phyloP scores from a whole-genome alignment of 2,888 invertebrate species.

The Euclidia mi region DNA sequence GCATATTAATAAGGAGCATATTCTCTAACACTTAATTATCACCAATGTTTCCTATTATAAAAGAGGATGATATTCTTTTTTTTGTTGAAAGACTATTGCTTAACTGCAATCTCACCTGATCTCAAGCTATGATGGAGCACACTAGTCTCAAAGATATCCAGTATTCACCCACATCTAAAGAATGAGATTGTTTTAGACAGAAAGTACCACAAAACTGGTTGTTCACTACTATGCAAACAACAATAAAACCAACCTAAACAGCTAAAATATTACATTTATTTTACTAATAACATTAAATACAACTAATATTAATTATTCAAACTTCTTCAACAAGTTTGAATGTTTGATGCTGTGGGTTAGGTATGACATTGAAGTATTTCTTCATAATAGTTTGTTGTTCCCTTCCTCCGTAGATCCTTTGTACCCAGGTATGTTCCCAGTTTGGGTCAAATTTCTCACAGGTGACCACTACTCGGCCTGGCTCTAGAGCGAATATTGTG shows the following conservation, averaged over 20 bases:
- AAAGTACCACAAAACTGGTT: too few species aligned
- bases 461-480: slow-evolving; percentile 94
- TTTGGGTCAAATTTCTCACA: slow-evolving; percentile 95
- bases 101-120: too few species aligned
- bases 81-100: too few species aligned
- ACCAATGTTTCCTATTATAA: too few species aligned
- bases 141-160: too few species aligned
- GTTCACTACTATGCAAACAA: too few species aligned
- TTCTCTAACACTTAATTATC: too few species aligned
- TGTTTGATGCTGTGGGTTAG: slow-evolving; percentile 93
- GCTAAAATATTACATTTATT: slow-evolving; percentile 41
- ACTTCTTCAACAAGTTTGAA: slow-evolving; percentile 94
- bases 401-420: slow-evolving; percentile 91
- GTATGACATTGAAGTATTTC: slow-evolving; percentile 96
- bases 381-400: slow-evolving; percentile 93
- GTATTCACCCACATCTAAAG: too few species aligned
- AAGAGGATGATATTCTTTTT: too few species aligned
- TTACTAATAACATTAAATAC: slow-evolving; percentile 19
- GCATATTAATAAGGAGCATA: too few species aligned
- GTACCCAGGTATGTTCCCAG: slow-evolving; percentile 94
- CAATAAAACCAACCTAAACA: slow-evolving; percentile 6
- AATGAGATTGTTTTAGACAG: too few species aligned
- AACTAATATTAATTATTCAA: slow-evolving; percentile 68
- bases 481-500: slow-evolving; percentile 94
- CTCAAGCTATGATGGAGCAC: too few species aligned